Evolutionary conservation across 2,113 vertebrate species (phyloP).

Genomic region (Hippocampus mohnikei): DNA sequence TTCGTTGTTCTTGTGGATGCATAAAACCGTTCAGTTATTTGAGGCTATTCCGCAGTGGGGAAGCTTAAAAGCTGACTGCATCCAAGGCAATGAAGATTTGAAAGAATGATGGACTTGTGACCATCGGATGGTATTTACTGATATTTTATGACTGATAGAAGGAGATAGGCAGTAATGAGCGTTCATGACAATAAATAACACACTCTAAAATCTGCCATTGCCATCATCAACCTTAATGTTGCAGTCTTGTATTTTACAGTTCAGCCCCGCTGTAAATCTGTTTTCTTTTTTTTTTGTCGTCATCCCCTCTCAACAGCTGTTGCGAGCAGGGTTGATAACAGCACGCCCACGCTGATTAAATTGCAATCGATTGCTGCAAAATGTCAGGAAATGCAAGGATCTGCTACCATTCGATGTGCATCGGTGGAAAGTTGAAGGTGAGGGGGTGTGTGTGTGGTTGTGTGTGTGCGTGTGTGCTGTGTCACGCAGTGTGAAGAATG

Average conservation of each 20-base stretch:
- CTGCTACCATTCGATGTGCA: constrained; percentile 81
- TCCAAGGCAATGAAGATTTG: constrained; percentile 54
- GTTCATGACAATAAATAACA: constrained; percentile 64
- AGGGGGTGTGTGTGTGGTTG: constrained; percentile 79
- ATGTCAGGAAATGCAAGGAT: constrained; percentile 77
- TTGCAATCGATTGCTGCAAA: constrained; percentile 87
- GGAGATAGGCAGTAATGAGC: constrained; percentile 45
- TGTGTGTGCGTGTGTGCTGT: constrained; percentile 77
- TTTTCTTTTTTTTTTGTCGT: background rate
- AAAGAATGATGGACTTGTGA: constrained; percentile 65
- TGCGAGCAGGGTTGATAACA: constrained; percentile 70
- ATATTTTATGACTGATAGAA: constrained; percentile 26
- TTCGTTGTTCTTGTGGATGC: constrained; percentile 9
- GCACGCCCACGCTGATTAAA: constrained; percentile 76
- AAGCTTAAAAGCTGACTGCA: constrained; percentile 48
- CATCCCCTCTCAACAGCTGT: constrained; percentile 52
- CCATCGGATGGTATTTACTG: constrained; percentile 47
- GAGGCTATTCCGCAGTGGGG: constrained; percentile 36
- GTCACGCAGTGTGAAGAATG: constrained; percentile 61
- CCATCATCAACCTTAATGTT: constrained; percentile 48
- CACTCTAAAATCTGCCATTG: constrained; percentile 55
- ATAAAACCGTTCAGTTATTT: constrained; percentile 38
- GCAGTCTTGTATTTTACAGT: constrained; percentile 30
- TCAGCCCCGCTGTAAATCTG: constrained; percentile 21
- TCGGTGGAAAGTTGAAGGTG: constrained; percentile 79